Conservation (phyloP, 2,113 vertebrate genomes). For the Megaceryle torquata region DNA sequence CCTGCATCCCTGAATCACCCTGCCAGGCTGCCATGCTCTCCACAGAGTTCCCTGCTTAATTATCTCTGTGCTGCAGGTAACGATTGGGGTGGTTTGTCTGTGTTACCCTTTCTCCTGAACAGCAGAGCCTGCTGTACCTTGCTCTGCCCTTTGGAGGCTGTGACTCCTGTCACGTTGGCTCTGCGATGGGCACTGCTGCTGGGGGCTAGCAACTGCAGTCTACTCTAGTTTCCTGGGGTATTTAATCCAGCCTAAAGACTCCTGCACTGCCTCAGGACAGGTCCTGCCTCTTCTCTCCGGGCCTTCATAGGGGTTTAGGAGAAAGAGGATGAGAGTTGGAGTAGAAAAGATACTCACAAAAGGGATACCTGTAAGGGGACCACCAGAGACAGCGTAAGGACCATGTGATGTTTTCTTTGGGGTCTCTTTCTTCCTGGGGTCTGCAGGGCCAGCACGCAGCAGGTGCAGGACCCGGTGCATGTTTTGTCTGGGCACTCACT, state of each 20-base stretch:
- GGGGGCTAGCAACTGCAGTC: background rate
- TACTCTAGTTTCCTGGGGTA: background rate
- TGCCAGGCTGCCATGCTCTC: background rate
- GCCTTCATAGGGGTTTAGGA: background rate
- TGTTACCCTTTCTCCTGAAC: background rate
- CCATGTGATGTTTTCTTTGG: background rate
- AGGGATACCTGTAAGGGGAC: no score
- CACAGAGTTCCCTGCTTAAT: background rate
- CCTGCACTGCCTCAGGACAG: background rate
- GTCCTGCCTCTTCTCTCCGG: background rate
- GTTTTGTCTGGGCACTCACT: background rate
- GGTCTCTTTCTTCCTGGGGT: background rate
- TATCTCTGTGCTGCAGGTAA: background rate
- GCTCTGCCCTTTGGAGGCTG: background rate
- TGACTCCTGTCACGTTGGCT: background rate
- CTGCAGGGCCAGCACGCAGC: rapidly evolving
- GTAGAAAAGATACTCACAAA: background rate
- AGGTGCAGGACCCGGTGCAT: background rate
- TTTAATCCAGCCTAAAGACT: background rate
- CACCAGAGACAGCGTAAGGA: rapidly evolving
- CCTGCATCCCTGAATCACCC: background rate
- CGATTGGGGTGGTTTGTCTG: background rate
- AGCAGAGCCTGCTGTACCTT: no score
- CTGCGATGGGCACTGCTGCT: background rate
- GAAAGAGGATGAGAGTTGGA: background rate